phyloP scores from a whole-genome alignment of 2,888 invertebrate species.

The Salticus scenicus region DNA sequence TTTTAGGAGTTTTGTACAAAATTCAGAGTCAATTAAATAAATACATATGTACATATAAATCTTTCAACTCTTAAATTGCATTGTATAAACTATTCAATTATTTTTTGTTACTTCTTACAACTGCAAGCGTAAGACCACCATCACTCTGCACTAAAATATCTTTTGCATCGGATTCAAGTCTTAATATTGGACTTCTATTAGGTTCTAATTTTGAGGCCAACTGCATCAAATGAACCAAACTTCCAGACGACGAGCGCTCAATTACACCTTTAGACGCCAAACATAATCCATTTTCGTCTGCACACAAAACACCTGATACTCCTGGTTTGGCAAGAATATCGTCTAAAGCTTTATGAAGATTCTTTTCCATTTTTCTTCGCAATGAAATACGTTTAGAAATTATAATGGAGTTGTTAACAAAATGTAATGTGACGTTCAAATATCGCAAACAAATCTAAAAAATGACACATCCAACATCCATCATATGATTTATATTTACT shows the following conservation, averaged over 20 bases:
- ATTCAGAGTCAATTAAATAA: too few relatives aligned
- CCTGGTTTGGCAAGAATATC: slow-evolving; percentile 47
- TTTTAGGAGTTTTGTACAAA: too few relatives aligned
- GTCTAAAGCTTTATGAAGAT: slow-evolving; percentile 46
- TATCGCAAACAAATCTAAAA: too few relatives aligned
- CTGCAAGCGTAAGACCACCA: slow-evolving; percentile 42
- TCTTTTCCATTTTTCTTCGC: slow-evolving; percentile 52
- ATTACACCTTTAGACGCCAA: slow-evolving; percentile 48
- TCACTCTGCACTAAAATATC: slow-evolving; percentile 52
- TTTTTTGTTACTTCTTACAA: slow-evolving; percentile 40
- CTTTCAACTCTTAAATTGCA: too few relatives aligned
- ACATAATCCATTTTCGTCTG: slow-evolving; percentile 61
- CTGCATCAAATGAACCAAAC: slow-evolving; percentile 59
- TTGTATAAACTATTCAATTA: too few relatives aligned
- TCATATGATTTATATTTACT: too few relatives aligned
- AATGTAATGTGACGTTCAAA: too few relatives aligned
- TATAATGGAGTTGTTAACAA: too few relatives aligned
- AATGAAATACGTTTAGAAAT: too few relatives aligned
- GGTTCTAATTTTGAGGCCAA: slow-evolving; percentile 49
- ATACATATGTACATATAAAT: too few relatives aligned
- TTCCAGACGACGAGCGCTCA: slow-evolving; percentile 40
- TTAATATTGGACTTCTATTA: slow-evolving; percentile 41
- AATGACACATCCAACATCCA: too few relatives aligned
- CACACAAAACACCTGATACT: slow-evolving; percentile 53
- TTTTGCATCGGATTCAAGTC: slow-evolving; percentile 52